Evolutionary conservation across 2,113 vertebrate species (phyloP), one percentile per base, ranked within the genome.

Genomic region (Ivindomyrus marchei): DNA sequence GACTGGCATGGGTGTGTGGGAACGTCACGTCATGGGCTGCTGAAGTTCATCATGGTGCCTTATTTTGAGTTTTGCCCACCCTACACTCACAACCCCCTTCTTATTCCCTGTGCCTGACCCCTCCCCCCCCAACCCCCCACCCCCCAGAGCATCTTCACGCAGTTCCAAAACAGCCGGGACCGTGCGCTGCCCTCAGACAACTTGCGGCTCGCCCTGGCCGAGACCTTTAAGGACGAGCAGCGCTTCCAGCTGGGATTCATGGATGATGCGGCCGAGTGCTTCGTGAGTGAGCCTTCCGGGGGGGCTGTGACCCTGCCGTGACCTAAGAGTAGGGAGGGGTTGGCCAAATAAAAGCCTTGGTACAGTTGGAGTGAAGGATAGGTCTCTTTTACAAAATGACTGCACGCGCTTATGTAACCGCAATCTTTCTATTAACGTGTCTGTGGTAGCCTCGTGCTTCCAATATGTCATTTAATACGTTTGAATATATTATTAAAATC

Each of bases 191-290:
- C 98, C 0, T 99, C 98, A 0, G 98, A 99, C 94, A 98, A 97
- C 91, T 96, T 99, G 94, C 96, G 98, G 88, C 96, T 97, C 7
- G 98, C 98, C 89, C 95, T 99, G 6, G 98, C 98, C 0, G 98
- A 99, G 92, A 99, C 97, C 92, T 99, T 99, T 95, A 97, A 97
- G 94, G 98, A 99, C 88, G 98, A 99, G 88, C 98, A 99, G 53
- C 96, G 98, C 56, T 99, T 99, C 95, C 98, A 99, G 94, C 97
- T 99, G 91, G 98, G 98, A 53, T 97, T 97, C 85, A 99, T 99
- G 98, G 98, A 99, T 47, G 98, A 99, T 91, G 98, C 98, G 46
- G 98, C 98, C 1, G 98, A 99, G 93, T 99, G 98, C 94, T 99
- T 99, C 94, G 98, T 99, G 93, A 97, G 98, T 97, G 91, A 89